Evolutionary conservation across 2,888 invertebrate genomes (phyloP), one percentile per base, ranked within the genome.

Genomic region (Sicus ferrugineus): DNA sequence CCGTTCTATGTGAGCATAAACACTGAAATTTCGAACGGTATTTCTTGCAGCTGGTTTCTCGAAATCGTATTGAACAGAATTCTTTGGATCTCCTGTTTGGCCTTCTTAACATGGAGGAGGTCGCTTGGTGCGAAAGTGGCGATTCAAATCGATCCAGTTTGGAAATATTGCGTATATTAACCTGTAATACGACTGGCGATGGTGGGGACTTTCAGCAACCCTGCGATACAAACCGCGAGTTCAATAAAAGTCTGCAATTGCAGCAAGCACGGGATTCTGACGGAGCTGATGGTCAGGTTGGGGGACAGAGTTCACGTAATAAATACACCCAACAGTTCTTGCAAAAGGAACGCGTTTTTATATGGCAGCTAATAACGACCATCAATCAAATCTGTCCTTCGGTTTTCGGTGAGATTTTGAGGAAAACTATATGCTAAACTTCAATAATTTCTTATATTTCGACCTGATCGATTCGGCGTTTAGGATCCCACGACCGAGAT

Each of bases 91-190:
- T 83, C 30, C 77, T 83, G 7, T 78, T 81, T n/a, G 79, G 81
- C 0, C 77, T 83, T 4, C 80, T 83, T 38, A 84, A 83, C 69
- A 79, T 82, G 78, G 79, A 82, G 1, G 80, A 82, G 59, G 78
- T 81, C 70, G 76, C 78, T 2, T 78, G 79, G 77, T 76, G 74
- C 3, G 81, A 82, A 62, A 79, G 77, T 16, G 74, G 75, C 7
- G 81, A 83, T 69, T 83, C 85, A 3, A 82, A 82, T 2, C 80
- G 81, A 5, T 84, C 84, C 26, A 85, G 84, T 42, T 72, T 85
- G 31, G 85, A 85, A 74, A 83, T 85, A 9, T 73, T 85, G 34
- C 80, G 81, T 48, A 82, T 81, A 59, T 70, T 82, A 23, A 82
- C 85, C 1, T 73, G 82, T 4, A 84, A 84, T 65, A 77, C 82